Evolutionary conservation across 2,888 invertebrate genomes (phyloP).

Genomic region (Hybos culiciformis): DNA sequence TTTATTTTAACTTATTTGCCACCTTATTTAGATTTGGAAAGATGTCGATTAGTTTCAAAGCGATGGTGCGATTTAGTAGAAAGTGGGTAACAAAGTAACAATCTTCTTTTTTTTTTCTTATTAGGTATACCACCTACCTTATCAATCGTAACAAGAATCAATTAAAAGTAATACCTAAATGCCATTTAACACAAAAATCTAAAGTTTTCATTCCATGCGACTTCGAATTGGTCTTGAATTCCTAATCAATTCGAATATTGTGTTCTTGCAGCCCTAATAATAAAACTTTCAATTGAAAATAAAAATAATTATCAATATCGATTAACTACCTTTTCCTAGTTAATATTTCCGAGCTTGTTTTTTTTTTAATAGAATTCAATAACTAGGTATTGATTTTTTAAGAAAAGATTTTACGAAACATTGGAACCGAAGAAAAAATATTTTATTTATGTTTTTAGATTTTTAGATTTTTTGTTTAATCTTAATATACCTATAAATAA

Average conservation of each 20-base stretch:
- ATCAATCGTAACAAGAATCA: background rate
- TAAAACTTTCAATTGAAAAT: too few species aligned
- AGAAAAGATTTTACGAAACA: too few species aligned
- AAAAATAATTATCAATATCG: too few species aligned
- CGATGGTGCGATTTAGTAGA: slow-evolving; percentile 72
- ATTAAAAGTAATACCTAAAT: background rate
- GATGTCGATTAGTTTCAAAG: slow-evolving; percentile 73
- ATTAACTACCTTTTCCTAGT: too few species aligned
- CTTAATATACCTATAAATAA: background rate
- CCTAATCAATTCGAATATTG: background rate
- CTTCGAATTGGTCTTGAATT: background rate
- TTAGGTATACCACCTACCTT: too few species aligned
- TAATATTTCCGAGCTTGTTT: too few species aligned
- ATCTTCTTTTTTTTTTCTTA: background rate
- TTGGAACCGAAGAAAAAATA: too few species aligned
- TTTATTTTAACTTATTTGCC: slow-evolving; percentile 79
- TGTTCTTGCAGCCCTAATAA: too few species aligned
- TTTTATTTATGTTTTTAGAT: too few species aligned
- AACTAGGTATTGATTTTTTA: too few species aligned
- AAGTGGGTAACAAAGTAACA: slow-evolving; percentile 62
- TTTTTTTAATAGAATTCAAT: too few species aligned
- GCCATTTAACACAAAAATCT: background rate
- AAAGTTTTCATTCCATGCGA: background rate
- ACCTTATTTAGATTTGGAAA: slow-evolving; percentile 80
- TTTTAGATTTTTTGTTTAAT: too few species aligned